A percentile compares a stretch with the other conserved stretches of the same genome.
Evolutionary conservation across 2,797 vertebrate genomes (phyloP).

Genomic region (Aphelocoma californica): DNA sequence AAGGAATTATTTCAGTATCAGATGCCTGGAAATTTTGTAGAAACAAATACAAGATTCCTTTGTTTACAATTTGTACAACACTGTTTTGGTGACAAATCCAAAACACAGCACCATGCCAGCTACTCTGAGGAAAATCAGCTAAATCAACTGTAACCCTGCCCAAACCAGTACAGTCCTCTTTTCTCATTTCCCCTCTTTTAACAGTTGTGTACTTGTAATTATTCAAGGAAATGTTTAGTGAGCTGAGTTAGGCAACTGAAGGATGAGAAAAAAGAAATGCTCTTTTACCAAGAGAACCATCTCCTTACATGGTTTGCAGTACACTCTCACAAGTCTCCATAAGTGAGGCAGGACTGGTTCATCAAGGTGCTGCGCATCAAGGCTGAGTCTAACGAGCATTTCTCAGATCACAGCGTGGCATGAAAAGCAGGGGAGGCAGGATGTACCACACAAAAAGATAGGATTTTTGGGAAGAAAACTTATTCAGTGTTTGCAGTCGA

Average conservation of each 20-base stretch:
- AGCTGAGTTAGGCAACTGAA: not conserved
- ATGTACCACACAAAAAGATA: not conserved
- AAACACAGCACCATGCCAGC: not conserved
- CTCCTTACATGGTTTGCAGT: not conserved
- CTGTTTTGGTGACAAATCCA: not conserved
- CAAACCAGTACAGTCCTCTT: not conserved
- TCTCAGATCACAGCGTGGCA: not conserved
- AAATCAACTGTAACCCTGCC: not conserved
- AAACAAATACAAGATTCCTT: not conserved
- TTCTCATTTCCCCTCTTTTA: no score
- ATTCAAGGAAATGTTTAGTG: not conserved
- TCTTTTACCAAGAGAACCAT: not conserved
- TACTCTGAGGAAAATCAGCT: not conserved
- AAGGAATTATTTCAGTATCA: not conserved
- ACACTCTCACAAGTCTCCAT: fast-evolving
- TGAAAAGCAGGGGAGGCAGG: not conserved
- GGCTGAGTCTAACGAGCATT: not conserved
- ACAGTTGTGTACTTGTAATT: not conserved
- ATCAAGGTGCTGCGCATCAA: not conserved
- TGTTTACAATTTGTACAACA: not conserved
- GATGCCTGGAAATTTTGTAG: not conserved
- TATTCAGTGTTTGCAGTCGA: not conserved
- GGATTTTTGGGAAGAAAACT: not conserved
- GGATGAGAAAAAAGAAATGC: not conserved
- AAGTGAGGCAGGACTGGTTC: not conserved